These are phyloP conservation scores for Agriopis aurantiaria DNA, from an alignment of 2,888 invertebrate genomes.

Conservation along the genomic window DNA sequence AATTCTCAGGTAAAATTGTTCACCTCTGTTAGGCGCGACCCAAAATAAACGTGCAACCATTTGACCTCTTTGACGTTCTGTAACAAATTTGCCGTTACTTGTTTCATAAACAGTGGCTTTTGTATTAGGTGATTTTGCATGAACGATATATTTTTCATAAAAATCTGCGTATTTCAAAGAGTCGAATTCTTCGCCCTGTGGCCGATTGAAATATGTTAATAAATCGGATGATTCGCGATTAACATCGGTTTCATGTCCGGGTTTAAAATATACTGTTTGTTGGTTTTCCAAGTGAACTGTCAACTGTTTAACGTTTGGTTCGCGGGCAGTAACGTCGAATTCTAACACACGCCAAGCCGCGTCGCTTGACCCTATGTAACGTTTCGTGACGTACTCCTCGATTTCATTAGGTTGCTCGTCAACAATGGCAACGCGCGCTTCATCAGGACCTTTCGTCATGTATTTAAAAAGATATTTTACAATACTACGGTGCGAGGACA, in stretches of 20 bases:
- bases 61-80: constrained; percentile 16
- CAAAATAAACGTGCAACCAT: constrained; percentile 23
- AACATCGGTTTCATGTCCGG: not conserved
- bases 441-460: constrained; percentile 12
- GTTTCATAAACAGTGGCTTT: constrained; percentile 4
- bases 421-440: constrained; percentile 17
- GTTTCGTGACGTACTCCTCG: constrained; percentile 10
- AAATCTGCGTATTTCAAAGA: not conserved
- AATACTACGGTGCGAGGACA: constrained; percentile 4
- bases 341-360: constrained; percentile 25
- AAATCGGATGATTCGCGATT: constrained; percentile 5
- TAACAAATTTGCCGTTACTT: constrained; percentile 18
- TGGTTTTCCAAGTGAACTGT: constrained; percentile 1
- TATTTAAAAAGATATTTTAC: constrained; percentile 13
- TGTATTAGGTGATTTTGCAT: not conserved
- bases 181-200: constrained; percentile 7
- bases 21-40: constrained; percentile 29
- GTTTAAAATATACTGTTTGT: constrained; percentile 16
- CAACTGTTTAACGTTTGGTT: constrained; percentile 21
- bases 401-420: not conserved
- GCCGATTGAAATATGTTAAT: constrained; percentile 23
- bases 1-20: constrained; percentile 30
- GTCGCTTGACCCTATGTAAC: constrained; percentile 16
- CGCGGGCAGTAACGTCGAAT: constrained; percentile 23
- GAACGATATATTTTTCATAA: not conserved